These are phyloP conservation scores for Gallinago media DNA, from an alignment of 2,113 vertebrate species.

Conservation along the genomic window DNA sequence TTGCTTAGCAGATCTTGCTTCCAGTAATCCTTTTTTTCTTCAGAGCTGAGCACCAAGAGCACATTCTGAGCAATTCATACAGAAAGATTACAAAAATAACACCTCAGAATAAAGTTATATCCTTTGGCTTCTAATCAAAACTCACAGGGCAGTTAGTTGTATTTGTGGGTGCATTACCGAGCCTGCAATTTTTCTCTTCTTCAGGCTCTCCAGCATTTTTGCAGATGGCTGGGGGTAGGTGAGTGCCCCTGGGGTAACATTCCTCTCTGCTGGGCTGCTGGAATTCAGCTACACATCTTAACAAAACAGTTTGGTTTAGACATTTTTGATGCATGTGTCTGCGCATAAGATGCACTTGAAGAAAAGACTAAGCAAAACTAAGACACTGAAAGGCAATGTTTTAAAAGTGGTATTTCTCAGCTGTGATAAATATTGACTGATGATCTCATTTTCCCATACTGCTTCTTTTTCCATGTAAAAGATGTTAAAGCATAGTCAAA, in stretches of 20 bases:
- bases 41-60: neutral
- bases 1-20: slow-evolving; percentile 18
- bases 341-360: neutral
- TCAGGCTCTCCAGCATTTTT: neutral
- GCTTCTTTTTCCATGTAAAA: neutral
- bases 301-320: slow-evolving; percentile 53
- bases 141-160: neutral
- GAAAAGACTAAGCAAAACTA: neutral
- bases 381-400: neutral
- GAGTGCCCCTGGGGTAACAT: neutral
- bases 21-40: slow-evolving; percentile 9
- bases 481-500: neutral
- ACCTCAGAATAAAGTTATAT: neutral
- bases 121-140: neutral
- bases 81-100: neutral
- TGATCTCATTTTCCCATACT: neutral
- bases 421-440: neutral
- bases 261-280: slow-evolving; percentile 32
- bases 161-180: neutral
- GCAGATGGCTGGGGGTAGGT: neutral
- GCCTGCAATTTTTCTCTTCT: neutral
- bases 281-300: slow-evolving; percentile 22
- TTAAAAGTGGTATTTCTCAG: neutral
- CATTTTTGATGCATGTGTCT: neutral
- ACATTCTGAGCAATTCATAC: neutral